Evolutionary conservation across 2,113 vertebrate genomes (phyloP).

Genomic region (Zingel zingel): DNA sequence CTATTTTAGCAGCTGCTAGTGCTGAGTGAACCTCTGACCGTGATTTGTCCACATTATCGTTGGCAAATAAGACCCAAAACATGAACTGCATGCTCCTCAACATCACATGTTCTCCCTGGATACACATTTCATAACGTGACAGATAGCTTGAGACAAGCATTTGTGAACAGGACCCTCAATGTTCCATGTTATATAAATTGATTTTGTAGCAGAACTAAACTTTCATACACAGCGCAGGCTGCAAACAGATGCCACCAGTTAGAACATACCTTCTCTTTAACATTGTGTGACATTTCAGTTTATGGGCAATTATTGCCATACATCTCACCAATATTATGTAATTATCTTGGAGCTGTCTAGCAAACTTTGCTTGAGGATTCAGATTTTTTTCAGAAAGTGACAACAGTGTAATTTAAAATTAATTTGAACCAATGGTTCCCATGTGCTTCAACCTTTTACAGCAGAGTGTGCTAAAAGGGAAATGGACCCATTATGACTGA

Average conservation of each 20-base stretch:
- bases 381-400: constrained; percentile 45
- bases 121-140: constrained; percentile 48
- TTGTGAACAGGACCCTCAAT: constrained; percentile 29
- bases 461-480: constrained; percentile 34
- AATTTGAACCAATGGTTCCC: constrained; percentile 28
- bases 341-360: constrained; percentile 36
- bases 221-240: background rate
- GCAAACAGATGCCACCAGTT: constrained; percentile 23
- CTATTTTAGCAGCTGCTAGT: constrained; percentile 46
- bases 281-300: constrained; percentile 17
- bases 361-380: constrained; percentile 20
- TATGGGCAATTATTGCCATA: constrained; percentile 33
- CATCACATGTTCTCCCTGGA: constrained; percentile 50
- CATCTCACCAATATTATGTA: constrained; percentile 30
- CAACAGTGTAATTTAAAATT: constrained; percentile 39
- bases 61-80: constrained; percentile 60
- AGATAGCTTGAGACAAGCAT: constrained; percentile 34
- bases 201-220: constrained; percentile 34
- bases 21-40: constrained; percentile 27
- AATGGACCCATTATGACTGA: constrained; percentile 42
- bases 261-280: constrained; percentile 11
- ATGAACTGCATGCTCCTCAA: constrained; percentile 47
- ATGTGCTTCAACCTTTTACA: constrained; percentile 40
- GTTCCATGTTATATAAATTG: constrained; percentile 26
- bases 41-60: constrained; percentile 52